These are phyloP conservation scores for Serilophus lunatus DNA, from an alignment of 2,113 vertebrate species.

Conservation along the genomic window DNA sequence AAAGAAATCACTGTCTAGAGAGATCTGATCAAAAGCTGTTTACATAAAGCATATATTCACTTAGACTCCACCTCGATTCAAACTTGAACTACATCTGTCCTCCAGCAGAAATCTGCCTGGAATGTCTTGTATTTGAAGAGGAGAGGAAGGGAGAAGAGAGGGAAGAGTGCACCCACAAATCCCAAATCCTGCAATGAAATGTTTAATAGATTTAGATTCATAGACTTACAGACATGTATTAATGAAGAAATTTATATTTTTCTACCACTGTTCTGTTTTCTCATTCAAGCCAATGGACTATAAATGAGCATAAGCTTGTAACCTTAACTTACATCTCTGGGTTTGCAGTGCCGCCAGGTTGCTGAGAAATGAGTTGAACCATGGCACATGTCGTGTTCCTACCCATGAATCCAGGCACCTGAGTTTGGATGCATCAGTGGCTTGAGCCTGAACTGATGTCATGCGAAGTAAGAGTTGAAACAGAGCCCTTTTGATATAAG, in stretches of 20 bases:
- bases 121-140: neutral
- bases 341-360: neutral
- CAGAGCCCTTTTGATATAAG: neutral
- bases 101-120: neutral
- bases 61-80: neutral
- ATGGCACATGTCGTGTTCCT: neutral
- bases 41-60: neutral
- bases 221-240: neutral
- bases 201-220: neutral
- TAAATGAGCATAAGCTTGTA: neutral
- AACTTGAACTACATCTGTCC: neutral
- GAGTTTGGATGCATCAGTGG: neutral
- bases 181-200: neutral
- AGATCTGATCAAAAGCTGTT: neutral
- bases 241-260: neutral
- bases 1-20: neutral
- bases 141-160: neutral
- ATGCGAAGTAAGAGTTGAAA: neutral
- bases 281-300: neutral
- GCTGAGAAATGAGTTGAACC: neutral
- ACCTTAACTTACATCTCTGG: neutral
- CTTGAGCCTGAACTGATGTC: fast-evolving
- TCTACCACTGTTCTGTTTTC: neutral
- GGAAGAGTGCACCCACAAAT: neutral
- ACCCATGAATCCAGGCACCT: neutral